Evolutionary conservation across 1,140 invertebrate species (phyloP).

Genomic region (Phortica variegata): DNA sequence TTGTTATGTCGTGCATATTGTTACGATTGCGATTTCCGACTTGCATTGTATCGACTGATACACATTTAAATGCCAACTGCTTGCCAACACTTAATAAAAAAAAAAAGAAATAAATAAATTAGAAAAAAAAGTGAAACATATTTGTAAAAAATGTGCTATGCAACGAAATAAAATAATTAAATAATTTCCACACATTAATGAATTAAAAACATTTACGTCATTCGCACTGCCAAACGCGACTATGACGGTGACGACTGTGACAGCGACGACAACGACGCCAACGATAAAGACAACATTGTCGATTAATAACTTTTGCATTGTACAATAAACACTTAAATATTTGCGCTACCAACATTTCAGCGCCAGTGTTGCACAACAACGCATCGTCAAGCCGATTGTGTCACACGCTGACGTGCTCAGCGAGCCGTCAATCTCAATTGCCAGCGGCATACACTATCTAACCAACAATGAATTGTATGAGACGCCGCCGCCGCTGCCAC

Average conservation of each 20-base stretch:
- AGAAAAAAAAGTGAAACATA: slow-evolving; percentile 27
- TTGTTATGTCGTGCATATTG: too few relatives aligned
- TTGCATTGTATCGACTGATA: too few relatives aligned
- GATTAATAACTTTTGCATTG: too few relatives aligned
- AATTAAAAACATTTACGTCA: not conserved
- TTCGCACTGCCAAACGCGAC: slow-evolving; percentile 2
- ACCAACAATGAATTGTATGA: slow-evolving; percentile 18
- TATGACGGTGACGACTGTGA: slow-evolving; percentile 5
- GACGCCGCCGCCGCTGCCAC: slow-evolving; percentile 3
- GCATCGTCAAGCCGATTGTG: slow-evolving; percentile 38
- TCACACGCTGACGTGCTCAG: slow-evolving; percentile 19
- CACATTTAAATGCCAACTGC: too few relatives aligned
- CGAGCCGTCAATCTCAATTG: slow-evolving; percentile 23
- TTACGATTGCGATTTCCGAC: too few relatives aligned
- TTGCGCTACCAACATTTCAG: too few relatives aligned
- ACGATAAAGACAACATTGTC: too few relatives aligned
- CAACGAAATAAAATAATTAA: too few relatives aligned
- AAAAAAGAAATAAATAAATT: not conserved
- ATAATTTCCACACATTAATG: slow-evolving; percentile 16
- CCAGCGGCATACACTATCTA: slow-evolving; percentile 29
- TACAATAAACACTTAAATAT: too few relatives aligned
- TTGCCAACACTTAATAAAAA: too few relatives aligned
- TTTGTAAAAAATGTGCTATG: too few relatives aligned
- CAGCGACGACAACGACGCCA: slow-evolving; percentile 13
- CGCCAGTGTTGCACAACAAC: too few relatives aligned